These are phyloP conservation scores for Autographa pulchrina DNA, from an alignment of 2,888 invertebrate species.

Conservation along the genomic window DNA sequence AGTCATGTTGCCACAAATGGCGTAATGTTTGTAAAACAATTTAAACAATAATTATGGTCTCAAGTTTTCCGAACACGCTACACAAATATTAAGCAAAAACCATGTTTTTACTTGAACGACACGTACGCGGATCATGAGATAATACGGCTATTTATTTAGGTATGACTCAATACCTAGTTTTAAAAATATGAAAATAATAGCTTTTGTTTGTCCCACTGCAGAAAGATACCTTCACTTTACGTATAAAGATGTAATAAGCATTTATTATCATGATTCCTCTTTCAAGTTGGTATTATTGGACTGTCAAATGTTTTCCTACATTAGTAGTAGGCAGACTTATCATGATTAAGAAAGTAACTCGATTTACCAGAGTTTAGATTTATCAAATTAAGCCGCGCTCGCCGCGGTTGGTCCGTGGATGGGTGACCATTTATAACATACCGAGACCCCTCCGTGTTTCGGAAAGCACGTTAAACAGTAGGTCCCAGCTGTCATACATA, in stretches of 20 bases:
- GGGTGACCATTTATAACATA: too few species aligned
- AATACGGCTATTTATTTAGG: constrained; percentile 28
- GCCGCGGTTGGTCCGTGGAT: too few species aligned
- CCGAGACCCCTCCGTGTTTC: too few species aligned
- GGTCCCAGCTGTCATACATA: too few species aligned
- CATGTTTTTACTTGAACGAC: constrained; percentile 34
- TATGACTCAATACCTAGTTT: not conserved
- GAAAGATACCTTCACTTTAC: not conserved
- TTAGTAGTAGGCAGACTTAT: too few species aligned
- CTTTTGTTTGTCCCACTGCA: not conserved
- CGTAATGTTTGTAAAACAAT: constrained; percentile 25
- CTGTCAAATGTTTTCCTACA: too few species aligned
- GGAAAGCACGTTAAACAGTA: too few species aligned
- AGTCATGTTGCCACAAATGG: not conserved
- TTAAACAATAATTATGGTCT: constrained; percentile 24
- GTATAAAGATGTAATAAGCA: too few species aligned
- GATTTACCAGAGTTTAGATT: not conserved
- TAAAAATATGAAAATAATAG: not conserved
- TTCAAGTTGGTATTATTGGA: too few species aligned
- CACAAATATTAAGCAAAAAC: constrained; percentile 41
- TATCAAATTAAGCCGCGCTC: not conserved
- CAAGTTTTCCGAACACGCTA: constrained; percentile 29
- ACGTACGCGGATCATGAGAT: constrained; percentile 47
- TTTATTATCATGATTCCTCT: too few species aligned
- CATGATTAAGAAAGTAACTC: too few species aligned